These are phyloP conservation scores for Dissostichus mawsoni DNA, from an alignment of 2,113 vertebrate species.

Conservation along the genomic window DNA sequence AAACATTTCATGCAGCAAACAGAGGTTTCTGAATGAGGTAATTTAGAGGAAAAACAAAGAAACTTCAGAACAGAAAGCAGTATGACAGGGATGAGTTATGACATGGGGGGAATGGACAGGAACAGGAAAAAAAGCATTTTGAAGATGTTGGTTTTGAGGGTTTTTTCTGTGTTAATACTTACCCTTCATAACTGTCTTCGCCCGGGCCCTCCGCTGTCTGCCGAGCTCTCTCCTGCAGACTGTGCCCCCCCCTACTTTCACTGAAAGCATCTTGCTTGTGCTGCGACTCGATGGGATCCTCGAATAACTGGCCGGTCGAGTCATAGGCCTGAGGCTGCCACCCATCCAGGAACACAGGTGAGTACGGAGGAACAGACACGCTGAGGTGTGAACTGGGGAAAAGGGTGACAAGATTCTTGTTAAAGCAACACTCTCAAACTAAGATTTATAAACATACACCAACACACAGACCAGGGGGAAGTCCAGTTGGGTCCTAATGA, in stretches of 20 bases:
- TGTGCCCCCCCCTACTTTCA: slow-evolving; percentile 38
- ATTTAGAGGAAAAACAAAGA: too few relatives aligned
- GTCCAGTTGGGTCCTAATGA: slow-evolving; percentile 89
- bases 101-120: too few relatives aligned
- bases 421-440: background rate
- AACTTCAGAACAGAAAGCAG: too few relatives aligned
- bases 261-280: slow-evolving; percentile 84
- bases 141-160: too few relatives aligned
- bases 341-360: slow-evolving; percentile 85
- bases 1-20: background rate
- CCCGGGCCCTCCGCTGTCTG: background rate
- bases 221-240: background rate
- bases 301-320: slow-evolving; percentile 74
- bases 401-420: background rate
- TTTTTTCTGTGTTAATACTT: slow-evolving; percentile 19
- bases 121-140: too few relatives aligned
- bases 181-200: slow-evolving; percentile 45
- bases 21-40: too few relatives aligned
- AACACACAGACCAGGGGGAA: slow-evolving; percentile 62
- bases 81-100: too few relatives aligned
- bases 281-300: slow-evolving; percentile 87
- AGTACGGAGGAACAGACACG: slow-evolving; percentile 79
- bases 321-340: slow-evolving; percentile 83
- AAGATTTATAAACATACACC: background rate
- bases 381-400: slow-evolving; percentile 78